Conservation (phyloP, 2,797 vertebrate species). For the Oreochromis mossambicus region DNA sequence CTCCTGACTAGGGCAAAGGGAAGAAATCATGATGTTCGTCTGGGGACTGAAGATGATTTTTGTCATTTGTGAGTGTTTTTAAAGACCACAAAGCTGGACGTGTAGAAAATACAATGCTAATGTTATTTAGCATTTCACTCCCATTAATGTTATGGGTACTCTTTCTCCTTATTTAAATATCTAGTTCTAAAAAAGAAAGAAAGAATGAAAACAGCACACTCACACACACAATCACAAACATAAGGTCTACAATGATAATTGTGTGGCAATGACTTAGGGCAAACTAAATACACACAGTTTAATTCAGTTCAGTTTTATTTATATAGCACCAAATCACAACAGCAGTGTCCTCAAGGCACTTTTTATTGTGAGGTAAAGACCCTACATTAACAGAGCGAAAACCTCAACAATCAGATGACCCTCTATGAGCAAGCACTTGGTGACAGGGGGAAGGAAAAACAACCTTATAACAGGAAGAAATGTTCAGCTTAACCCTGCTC, state of each 20-base stretch:
- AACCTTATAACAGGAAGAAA: background rate
- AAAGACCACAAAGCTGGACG: background rate
- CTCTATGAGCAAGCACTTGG: background rate
- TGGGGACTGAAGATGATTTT: background rate
- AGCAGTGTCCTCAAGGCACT: background rate
- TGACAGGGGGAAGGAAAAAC: background rate
- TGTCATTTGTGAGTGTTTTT: background rate
- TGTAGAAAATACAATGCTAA: background rate
- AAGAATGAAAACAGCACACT: background rate
- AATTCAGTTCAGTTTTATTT: background rate
- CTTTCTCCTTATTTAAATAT: background rate
- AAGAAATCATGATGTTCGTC: background rate
- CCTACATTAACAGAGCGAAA: background rate
- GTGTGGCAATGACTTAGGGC: no score
- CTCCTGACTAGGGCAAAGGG: background rate
- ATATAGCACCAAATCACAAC: background rate
- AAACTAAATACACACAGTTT: background rate
- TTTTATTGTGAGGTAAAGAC: background rate
- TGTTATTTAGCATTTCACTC: background rate
- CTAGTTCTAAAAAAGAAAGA: background rate
- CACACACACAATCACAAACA: background rate
- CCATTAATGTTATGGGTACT: rapidly evolving
- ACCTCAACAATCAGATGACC: background rate
- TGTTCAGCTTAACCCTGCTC: background rate
- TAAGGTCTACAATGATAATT: background rate